Evolutionary conservation across 2,888 invertebrate species (phyloP).

Genomic region (Neuroscelio doddi): DNA sequence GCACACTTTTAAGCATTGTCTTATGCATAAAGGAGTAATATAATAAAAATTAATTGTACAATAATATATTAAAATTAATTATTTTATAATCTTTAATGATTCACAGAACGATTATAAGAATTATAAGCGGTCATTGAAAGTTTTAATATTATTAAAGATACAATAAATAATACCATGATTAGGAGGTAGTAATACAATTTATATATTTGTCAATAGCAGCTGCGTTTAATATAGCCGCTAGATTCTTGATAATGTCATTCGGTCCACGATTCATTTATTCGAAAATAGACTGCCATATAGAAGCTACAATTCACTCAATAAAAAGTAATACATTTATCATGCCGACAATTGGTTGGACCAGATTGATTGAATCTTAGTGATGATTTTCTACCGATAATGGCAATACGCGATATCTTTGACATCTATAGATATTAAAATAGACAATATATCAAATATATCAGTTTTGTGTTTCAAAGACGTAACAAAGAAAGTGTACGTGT

Average conservation of each 20-base stretch:
- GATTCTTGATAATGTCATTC: slow-evolving; percentile 29
- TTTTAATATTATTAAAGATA: slow-evolving; percentile 16
- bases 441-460: slow-evolving; percentile 17
- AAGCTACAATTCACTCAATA: slow-evolving; percentile 25
- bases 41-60: too few species aligned
- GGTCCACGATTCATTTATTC: slow-evolving; percentile 25
- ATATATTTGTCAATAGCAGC: slow-evolving; percentile 25
- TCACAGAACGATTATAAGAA: slow-evolving; percentile 15
- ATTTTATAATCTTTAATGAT: too few species aligned
- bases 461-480: slow-evolving; percentile 6
- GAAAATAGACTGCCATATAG: slow-evolving; percentile 39
- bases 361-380: slow-evolving; percentile 8
- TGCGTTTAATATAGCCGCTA: slow-evolving; percentile 24
- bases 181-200: slow-evolving; percentile 13
- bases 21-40: too few species aligned
- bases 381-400: slow-evolving; percentile 19
- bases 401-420: slow-evolving; percentile 14
- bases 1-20: too few species aligned
- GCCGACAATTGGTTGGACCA: slow-evolving; percentile 3
- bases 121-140: slow-evolving; percentile 34
- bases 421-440: slow-evolving; percentile 25
- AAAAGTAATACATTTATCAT: neutral
- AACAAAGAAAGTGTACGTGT: slow-evolving; percentile 27
- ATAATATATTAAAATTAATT: too few species aligned
- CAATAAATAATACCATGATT: slow-evolving; percentile 14